phyloP scores from a whole-genome alignment of 1,140 invertebrate species.

The Drosophila novamexicana region DNA sequence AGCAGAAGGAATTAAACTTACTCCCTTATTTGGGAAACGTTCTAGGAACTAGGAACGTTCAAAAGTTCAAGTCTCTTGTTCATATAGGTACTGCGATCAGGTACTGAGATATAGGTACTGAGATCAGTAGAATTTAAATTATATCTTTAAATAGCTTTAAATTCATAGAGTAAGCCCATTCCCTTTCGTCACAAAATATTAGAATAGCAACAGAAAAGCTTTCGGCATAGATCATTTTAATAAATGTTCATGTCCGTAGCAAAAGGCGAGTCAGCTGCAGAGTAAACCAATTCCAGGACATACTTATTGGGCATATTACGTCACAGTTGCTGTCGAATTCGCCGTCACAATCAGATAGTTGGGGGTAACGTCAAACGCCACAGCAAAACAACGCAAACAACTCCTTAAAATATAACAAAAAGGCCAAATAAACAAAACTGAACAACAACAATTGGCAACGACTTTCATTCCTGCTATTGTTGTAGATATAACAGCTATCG shows the following conservation, averaged over 20 bases:
- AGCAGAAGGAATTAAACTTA: too few relatives aligned
- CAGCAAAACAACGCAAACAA: constrained; percentile 39
- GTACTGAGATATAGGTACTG: too few relatives aligned
- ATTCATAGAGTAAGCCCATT: neutral
- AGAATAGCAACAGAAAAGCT: constrained; percentile 43
- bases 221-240: constrained; percentile 69
- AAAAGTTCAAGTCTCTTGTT: too few relatives aligned
- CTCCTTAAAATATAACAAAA: constrained; percentile 39
- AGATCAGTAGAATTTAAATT: neutral
- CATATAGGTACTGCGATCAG: too few relatives aligned
- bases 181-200: neutral
- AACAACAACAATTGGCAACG: constrained; percentile 51
- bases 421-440: constrained; percentile 64
- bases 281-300: constrained; percentile 45
- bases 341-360: constrained; percentile 5
- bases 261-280: constrained; percentile 1
- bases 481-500: constrained; percentile 40
- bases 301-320: constrained; percentile 74
- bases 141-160: too few relatives aligned
- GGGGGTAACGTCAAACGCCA: constrained; percentile 28
- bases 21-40: too few relatives aligned
- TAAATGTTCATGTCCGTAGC: constrained; percentile 56
- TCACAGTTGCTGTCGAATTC: constrained; percentile 61
- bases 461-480: constrained; percentile 39
- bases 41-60: too few relatives aligned